Conservation (phyloP, 2,113 vertebrate genomes). For the Serinus canaria region DNA sequence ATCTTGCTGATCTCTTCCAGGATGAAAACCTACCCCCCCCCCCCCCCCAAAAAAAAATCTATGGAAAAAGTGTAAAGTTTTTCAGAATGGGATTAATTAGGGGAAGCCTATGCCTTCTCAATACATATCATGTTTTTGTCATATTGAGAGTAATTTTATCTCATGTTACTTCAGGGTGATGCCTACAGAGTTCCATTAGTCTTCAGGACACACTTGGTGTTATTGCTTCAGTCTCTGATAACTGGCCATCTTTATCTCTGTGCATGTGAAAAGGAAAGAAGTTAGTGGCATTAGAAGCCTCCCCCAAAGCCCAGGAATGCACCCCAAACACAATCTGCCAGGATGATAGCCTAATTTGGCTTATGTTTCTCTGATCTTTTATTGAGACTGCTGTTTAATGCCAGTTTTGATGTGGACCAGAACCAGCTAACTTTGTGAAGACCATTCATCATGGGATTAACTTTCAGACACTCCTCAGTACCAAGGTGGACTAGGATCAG, state of each 20-base stretch:
- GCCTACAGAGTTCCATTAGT: slow-evolving; percentile 3
- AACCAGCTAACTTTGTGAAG: slow-evolving; percentile 23
- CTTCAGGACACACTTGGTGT: slow-evolving; percentile 49
- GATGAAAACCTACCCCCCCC: neutral
- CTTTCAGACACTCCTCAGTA: neutral
- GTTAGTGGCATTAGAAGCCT: slow-evolving; percentile 36
- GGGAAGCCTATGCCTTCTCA: neutral
- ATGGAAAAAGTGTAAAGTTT: neutral
- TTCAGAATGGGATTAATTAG: neutral
- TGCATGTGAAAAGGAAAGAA: slow-evolving; percentile 39
- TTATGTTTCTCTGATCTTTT: slow-evolving; percentile 55
- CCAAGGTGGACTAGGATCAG: neutral
- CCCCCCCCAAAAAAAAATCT: accelerated
- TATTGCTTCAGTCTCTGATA: slow-evolving; percentile 50
- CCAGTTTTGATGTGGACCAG: slow-evolving; percentile 54
- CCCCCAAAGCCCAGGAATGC: slow-evolving; percentile 39
- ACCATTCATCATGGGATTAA: slow-evolving; percentile 53
- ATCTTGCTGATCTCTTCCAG: neutral
- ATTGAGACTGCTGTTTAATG: slow-evolving; percentile 49
- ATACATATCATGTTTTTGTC: neutral
- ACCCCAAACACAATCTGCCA: slow-evolving; percentile 23
- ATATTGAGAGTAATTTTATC: slow-evolving; percentile 35
- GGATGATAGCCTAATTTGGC: slow-evolving; percentile 5
- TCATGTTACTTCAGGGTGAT: neutral
- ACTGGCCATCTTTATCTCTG: slow-evolving; percentile 52